Base-by-base conservation (phyloP, 2,888 invertebrate genomes). In the Lochmaea crataegi region DNA sequence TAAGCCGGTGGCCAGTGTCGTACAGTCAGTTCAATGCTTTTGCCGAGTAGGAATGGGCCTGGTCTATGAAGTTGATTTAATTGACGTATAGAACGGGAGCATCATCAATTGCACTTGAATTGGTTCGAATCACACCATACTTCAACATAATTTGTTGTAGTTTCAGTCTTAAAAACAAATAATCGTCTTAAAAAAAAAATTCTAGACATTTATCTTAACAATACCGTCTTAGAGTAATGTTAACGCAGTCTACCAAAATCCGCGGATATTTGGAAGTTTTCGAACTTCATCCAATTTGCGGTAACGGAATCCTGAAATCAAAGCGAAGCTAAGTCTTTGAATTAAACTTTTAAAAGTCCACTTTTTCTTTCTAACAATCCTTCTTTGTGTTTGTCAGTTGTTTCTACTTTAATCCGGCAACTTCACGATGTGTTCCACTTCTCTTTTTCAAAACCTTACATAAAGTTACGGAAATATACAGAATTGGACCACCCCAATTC, bases 301-400 rank as follows among this genome's bases (percentile, higher is more conserved):
- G 76, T 72, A 69, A 41, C 53, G 75, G 64, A 77, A 77, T 68
- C 72, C 74, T 70, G 71, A 73, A 78, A 79, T 80, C 76, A 78
- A 78, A 77, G 75, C 77, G 72, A 69, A 63, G 56, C 75, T 65
- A 73, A 76, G 71, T 73, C 77, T 75, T 75, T 71, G 75, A 79
- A 79, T 79, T 78, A 80, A 79, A 79, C 75, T 80, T 79, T 73
- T 66, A 68, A 77, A 76, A 68, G 66, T 69, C 74, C 74, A 71
- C 73, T 73, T 74, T 66, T 75, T 72, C 68, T 48, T 72, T 64
- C 42, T 71, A 58, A 57, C 68, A 69, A 77, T 77, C 77, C 70
- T 74, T 75, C 75, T 77, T 78, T 77, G 77, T 76, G 74, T 78
- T 77, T 78, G 76, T 78, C 76, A 76, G 76, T 77, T 76, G 78